Evolutionary conservation across 2,113 vertebrate genomes (phyloP).

Genomic region (Sinocyclocheilus anshuiensis): DNA sequence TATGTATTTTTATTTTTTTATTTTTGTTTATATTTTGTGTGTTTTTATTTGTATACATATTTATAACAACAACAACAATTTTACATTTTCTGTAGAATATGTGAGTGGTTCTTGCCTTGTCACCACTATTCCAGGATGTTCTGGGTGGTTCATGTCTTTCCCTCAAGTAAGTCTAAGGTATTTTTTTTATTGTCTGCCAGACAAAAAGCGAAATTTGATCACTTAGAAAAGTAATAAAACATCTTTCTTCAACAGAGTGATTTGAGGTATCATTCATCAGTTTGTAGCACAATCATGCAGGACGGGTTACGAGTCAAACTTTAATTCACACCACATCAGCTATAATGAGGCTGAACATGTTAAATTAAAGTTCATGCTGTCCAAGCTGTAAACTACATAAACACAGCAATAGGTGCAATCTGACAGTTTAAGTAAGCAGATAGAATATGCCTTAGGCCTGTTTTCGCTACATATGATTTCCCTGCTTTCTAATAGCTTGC

Average conservation of each 20-base stretch:
- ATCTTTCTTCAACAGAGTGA: not conserved
- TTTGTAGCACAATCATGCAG: not conserved
- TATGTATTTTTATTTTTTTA: too few species aligned
- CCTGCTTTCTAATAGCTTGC: slow-evolving; percentile 37
- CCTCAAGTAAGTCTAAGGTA: not conserved
- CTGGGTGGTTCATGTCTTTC: not conserved
- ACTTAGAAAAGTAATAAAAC: not conserved
- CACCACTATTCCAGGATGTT: not conserved
- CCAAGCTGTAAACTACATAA: not conserved
- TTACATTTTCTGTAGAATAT: too few species aligned
- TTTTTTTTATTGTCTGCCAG: too few species aligned
- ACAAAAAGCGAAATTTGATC: not conserved
- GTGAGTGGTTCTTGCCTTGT: not conserved
- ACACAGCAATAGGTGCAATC: not conserved
- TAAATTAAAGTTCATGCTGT: not conserved
- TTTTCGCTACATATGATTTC: slow-evolving; percentile 9
- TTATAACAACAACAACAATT: too few species aligned
- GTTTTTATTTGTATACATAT: too few species aligned
- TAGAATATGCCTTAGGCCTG: slow-evolving; percentile 34
- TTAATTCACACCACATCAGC: not conserved
- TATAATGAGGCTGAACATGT: not conserved
- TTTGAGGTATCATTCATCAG: not conserved
- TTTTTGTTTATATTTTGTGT: too few species aligned
- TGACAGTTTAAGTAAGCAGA: slow-evolving; percentile 30
- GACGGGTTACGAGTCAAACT: not conserved